Evolutionary conservation across 1,140 invertebrate genomes (phyloP).

Genomic region (Drosophila micromelanica): DNA sequence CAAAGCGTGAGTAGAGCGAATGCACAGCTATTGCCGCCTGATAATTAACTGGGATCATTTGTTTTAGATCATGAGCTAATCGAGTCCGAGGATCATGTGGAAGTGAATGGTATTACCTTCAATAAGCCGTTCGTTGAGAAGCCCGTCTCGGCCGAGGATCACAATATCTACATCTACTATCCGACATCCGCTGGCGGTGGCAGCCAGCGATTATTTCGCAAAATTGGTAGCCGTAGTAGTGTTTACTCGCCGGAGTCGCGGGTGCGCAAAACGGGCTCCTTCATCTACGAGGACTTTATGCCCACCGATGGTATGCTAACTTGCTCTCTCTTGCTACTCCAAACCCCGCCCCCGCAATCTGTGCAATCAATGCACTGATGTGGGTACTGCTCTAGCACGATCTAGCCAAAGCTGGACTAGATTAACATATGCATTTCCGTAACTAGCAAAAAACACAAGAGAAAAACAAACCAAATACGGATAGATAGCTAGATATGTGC

Average conservation of each 20-base stretch:
- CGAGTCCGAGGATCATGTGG: constrained; percentile 99
- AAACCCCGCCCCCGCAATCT: constrained; percentile 11
- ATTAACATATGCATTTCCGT: constrained; percentile 4
- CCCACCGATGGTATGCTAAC: constrained; percentile 95
- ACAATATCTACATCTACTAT: constrained; percentile 99
- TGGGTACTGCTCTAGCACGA: constrained; percentile 18
- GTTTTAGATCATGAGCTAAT: constrained; percentile 93
- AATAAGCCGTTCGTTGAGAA: constrained; percentile 99
- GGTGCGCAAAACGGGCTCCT: constrained; percentile 98
- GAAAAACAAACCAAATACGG: no score
- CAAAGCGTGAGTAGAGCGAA: constrained; percentile 89
- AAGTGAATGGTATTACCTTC: constrained; percentile 98
- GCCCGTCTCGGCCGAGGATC: constrained; percentile 96
- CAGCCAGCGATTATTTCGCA: constrained; percentile 98
- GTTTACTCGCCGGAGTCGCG: constrained; percentile 98
- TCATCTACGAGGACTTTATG: constrained; percentile 99
- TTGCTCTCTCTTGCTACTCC: constrained; percentile 42
- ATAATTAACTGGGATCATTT: neutral
- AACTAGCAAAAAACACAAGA: neutral
- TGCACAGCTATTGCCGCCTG: neutral
- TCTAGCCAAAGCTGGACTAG: constrained; percentile 7
- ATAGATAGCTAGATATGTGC: no score
- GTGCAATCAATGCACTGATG: constrained; percentile 12
- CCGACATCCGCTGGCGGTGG: constrained; percentile 99
- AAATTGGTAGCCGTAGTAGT: constrained; percentile 99